Conservation (phyloP, 1,140 invertebrate species). For the Zaprionus ornatus region DNA sequence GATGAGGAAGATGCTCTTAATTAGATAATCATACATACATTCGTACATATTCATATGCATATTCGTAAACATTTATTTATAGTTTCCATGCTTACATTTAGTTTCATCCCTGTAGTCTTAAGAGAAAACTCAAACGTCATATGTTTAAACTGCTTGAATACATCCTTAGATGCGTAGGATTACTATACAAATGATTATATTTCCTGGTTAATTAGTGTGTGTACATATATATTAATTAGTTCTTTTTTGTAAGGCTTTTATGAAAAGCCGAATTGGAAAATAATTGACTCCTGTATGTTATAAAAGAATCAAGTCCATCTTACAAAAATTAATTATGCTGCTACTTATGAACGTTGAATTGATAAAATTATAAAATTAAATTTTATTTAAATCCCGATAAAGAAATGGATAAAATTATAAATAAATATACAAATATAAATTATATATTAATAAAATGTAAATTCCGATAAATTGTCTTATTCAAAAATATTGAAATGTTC, state of each 20-base stretch:
- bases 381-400: background rate
- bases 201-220: background rate
- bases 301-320: background rate
- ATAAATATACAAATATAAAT: too few relatives aligned
- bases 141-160: background rate
- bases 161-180: background rate
- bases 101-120: background rate
- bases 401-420: background rate
- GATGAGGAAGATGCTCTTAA: constrained; percentile 60
- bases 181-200: background rate
- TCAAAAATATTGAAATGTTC: background rate
- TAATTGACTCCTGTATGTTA: background rate
- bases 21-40: constrained; percentile 33
- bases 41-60: constrained; percentile 22
- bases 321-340: background rate
- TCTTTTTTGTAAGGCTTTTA: background rate
- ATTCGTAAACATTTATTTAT: constrained; percentile 12
- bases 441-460: too few relatives aligned
- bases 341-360: background rate
- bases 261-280: background rate
- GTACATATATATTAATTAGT: background rate
- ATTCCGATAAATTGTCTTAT: too few relatives aligned
- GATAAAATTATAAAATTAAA: background rate
- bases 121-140: background rate
- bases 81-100: constrained; percentile 3